Evolutionary conservation across 2,797 vertebrate species (phyloP), one percentile per base, ranked within the genome.

Genomic region (Brachyalestes nurse): DNA sequence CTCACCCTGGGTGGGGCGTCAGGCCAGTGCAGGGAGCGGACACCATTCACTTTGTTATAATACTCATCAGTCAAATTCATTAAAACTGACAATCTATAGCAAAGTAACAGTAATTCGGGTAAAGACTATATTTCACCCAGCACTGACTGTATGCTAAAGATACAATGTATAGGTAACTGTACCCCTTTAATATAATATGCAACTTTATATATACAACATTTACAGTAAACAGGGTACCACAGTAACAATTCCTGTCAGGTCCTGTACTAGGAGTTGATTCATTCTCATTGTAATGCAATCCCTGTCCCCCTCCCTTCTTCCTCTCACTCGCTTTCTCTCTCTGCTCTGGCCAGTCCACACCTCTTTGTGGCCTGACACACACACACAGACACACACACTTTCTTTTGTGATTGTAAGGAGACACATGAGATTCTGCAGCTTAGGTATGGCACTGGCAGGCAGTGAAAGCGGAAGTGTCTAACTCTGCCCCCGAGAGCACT

Each of bases 401-500:
- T 16, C 51, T 53, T 69, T 45, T 42, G 19, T 40, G 47, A 79
- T 66, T 72, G 28, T 78, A 45, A 76, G 67, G 84, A 89, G 83
- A 89, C 91, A 91, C 88, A 90, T 88, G 89, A 93, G 84, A 84
- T 91, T 88, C 79, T 86, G 90, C 86, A 64, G 89, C 70, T 77
- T 58, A 60, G 75, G 28, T 74, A n/a, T 7, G 28, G 64, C 76
- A 78, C 23, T 90, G 91, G 90, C 91, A 90, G 92, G 88, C 82
- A 87, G 89, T 90, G 86, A 91, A 91, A 90, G 88, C 81, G 89
- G 87, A 91, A 91, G 91, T 88, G 91, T 91, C 86, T 86, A 86
- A 23, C 79, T 89, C 87, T 90, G 92, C 88, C 92, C 90, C 89
- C 89, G 90, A 86, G 91, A 92, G 90, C 91, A 88, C 90, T 90